Base-by-base conservation (phyloP, 2,113 vertebrate species). In the Syngnathus typhle region DNA sequence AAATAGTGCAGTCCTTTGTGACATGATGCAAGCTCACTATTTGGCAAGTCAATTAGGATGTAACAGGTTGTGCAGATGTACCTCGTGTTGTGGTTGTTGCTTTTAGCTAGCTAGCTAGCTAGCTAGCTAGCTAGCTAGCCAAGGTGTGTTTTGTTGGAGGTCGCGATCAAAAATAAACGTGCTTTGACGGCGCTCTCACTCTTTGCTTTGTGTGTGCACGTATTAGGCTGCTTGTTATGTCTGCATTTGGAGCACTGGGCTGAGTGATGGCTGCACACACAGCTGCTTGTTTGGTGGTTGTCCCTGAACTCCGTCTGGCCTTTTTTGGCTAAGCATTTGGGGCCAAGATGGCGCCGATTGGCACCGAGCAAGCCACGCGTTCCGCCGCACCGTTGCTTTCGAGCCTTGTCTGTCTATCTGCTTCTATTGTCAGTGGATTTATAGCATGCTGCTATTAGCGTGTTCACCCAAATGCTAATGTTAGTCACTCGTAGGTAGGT, bases 201-300 rank as follows among this genome's bases (percentile, higher is more conserved):
- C 80, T 87, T 84, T 84, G 71, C 74, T 81, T 88, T 84, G 54
- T 2, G 27, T 58, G 54, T 18, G 59, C 46, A 61, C 66, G 63
- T 63, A 60, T 84, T 80, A 43, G 47, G 15, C 54, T 68, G 77
- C 72, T 89, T 93, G 92, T 92, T 94, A 91, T 89, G 93, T 93
- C 90, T 93, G 89, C 78, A 23, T 83, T 65, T 10, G 72, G 2
- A 74, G 82, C 77, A 71, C 65, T 78, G 87, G 85, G 90, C 43
- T 83, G 85, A 89, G 86, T 52, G 58, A 83, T 61, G 47, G 60
- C 71, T 79, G 79, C 74, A 74, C 73, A 83, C 74, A 74, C 73
- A 83, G 82, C 89, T 89, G 90, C 88, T 23, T 23, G 23, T 23
- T 23, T 23, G 23, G 23, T 23, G 23, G 23, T 1, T 88, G 81